These are phyloP conservation scores for Stenodema calcarata DNA, from an alignment of 2,888 invertebrate genomes.

Conservation along the genomic window DNA sequence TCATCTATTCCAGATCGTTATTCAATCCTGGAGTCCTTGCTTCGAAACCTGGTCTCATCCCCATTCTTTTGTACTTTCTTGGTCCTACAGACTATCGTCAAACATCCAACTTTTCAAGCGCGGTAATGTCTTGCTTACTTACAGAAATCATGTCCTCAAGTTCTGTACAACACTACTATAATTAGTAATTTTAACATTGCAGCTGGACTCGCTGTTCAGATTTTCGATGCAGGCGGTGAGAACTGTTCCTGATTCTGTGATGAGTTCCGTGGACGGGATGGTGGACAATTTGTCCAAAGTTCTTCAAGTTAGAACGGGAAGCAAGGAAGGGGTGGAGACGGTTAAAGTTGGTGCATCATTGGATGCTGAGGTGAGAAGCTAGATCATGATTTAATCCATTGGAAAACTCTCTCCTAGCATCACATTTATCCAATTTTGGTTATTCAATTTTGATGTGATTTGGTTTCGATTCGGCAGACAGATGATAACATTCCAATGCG, in stretches of 20 bases:
- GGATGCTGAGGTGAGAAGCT: conserved; percentile 65
- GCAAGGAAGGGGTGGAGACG: conserved; percentile 62
- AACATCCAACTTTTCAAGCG: conserved; percentile 68
- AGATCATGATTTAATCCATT: neutral
- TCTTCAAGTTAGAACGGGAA: conserved; percentile 65
- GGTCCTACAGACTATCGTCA: conserved; percentile 73
- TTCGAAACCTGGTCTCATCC: conserved; percentile 68
- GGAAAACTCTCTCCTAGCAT: too few relatives aligned
- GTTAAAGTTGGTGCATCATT: conserved; percentile 65
- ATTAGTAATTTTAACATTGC: conserved; percentile 45
- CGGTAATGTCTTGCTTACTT: conserved; percentile 61
- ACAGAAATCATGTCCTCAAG: neutral
- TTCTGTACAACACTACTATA: neutral
- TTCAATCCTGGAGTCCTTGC: conserved; percentile 46
- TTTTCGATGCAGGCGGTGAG: conserved; percentile 82
- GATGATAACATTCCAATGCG: conserved; percentile 81
- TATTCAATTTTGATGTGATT: too few relatives aligned
- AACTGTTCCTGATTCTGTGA: conserved; percentile 81
- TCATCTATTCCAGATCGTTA: conserved; percentile 2
- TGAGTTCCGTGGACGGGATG: conserved; percentile 83
- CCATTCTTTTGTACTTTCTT: conserved; percentile 70
- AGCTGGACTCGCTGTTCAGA: conserved; percentile 74
- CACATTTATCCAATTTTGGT: too few relatives aligned
- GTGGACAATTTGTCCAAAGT: conserved; percentile 78
- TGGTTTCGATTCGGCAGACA: conserved; percentile 61